Conservation (phyloP, 1,140 invertebrate genomes). For the Plectrocnemia conspersa region DNA sequence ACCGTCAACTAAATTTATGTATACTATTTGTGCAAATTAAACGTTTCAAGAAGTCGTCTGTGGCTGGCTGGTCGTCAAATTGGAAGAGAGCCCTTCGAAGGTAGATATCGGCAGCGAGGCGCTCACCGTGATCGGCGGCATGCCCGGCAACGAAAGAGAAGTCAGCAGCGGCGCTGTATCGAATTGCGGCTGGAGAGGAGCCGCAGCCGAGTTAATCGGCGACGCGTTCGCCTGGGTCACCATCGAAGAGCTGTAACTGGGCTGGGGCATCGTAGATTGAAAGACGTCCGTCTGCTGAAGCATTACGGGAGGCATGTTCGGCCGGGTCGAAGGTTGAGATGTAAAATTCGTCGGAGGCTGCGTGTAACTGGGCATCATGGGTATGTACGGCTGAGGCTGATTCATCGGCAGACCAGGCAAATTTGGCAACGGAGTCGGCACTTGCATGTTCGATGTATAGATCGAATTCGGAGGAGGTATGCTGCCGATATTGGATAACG, state of each 20-base stretch:
- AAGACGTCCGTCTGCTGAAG: background rate
- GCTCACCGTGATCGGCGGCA: slow-evolving; percentile 78
- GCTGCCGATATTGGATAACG: slow-evolving; percentile 22
- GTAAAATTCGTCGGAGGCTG: slow-evolving; percentile 34
- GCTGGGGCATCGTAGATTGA: slow-evolving; percentile 27
- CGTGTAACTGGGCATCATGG: slow-evolving; percentile 48
- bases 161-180: slow-evolving; percentile 52
- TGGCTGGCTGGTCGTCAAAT: slow-evolving; percentile 45
- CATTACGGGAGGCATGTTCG: background rate
- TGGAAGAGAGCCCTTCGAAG: slow-evolving; percentile 49
- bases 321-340: slow-evolving; percentile 14
- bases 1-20: too few species aligned
- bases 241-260: background rate
- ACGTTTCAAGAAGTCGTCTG: slow-evolving; percentile 37
- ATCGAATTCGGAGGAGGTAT: slow-evolving; percentile 20
- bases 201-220: slow-evolving; percentile 2
- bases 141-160: slow-evolving; percentile 69
- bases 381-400: slow-evolving; percentile 52
- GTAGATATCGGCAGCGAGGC: slow-evolving; percentile 59
- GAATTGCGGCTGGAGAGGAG: slow-evolving; percentile 39
- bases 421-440: slow-evolving; percentile 50
- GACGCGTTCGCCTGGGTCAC: slow-evolving; percentile 17
- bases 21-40: too few species aligned
- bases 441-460: slow-evolving; percentile 42
- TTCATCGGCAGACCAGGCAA: slow-evolving; percentile 60